Evolutionary conservation across 1,140 invertebrate species (phyloP), one percentile per base, ranked within the genome.

Genomic region (Vanessa tameamea): DNA sequence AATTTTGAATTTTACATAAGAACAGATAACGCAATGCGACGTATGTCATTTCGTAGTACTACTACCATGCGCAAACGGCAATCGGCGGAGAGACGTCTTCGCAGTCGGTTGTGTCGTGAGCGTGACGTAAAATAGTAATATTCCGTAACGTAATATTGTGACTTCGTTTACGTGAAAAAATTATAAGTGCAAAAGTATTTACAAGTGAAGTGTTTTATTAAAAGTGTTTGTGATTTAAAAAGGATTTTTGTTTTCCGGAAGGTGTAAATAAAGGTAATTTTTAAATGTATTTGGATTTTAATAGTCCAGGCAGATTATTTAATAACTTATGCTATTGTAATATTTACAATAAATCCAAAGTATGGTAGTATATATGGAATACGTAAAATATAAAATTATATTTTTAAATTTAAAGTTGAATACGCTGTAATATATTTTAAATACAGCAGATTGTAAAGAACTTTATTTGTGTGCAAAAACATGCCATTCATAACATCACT

Each of bases 11-110:
- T 74, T 77, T 77, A 64, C 64, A 71, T 69, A 73, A 77, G 63
- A 51, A 70, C 50, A 75, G 76, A 78, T 73, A 90, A 89, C 88
- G 88, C 88, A 90, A 75, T 90, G 88, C 88, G 88, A 88, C 87
- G 82, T 90, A 90, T 78, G 87, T 75, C 84, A 78, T 88, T 87
- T 87, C 69, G 81, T 78, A 72, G 47, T 66, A 69, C 37, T 37
- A 55, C 65, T 73, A 76, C 82, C 87, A 88, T 89, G 89, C 89
- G 89, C 89, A 91, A 82, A 89, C 83, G 84, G 83, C 87, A 91
- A 82, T 86, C 87, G 83, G 78, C 72, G 59, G 43, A 50, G 53
- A 69, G 76, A 48, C 67, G 72, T 63, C 57, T 70, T 20, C 8
- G 48, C 53, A 68, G 48, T 13, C 64, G 73, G 80, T 79, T 76